These are phyloP conservation scores for Drosophila setosimentum DNA, from an alignment of 2,888 invertebrate species.

Conservation along the genomic window DNA sequence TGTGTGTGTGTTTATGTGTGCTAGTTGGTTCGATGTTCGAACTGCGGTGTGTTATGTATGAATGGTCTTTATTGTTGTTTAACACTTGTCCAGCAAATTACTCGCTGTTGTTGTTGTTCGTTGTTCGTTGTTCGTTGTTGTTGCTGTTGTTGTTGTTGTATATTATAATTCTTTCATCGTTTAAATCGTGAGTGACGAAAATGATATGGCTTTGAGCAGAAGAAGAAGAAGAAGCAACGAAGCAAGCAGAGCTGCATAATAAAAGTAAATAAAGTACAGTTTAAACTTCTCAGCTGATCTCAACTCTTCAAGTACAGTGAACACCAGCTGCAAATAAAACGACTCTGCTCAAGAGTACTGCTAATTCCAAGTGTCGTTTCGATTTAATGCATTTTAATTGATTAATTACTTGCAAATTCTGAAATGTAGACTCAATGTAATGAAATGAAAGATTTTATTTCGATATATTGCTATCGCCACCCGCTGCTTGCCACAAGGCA, in stretches of 20 bases:
- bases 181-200: conserved; percentile 15
- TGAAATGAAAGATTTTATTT: not conserved
- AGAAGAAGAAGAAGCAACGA: not conserved
- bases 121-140: conserved; percentile 18
- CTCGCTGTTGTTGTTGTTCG: conserved; percentile 8
- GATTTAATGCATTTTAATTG: not conserved
- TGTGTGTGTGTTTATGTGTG: not conserved
- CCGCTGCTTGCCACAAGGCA: not conserved
- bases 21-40: conserved; percentile 20
- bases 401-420: not conserved
- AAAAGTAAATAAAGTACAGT: not conserved
- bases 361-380: not conserved
- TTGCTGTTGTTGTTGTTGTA: conserved; percentile 23
- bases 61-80: conserved; percentile 14
- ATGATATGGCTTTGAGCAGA: conserved; percentile 11
- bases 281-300: not conserved
- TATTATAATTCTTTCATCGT: conserved; percentile 34
- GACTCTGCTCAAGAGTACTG: not conserved
- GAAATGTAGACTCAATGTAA: not conserved
- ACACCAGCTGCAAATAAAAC: not conserved
- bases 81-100: conserved; percentile 32
- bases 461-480: not conserved
- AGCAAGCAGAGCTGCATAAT: not conserved
- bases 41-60: conserved; percentile 16
- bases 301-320: not conserved